Base-by-base conservation (phyloP, 1,140 invertebrate species). In the Dendrolimus kikuchii region DNA sequence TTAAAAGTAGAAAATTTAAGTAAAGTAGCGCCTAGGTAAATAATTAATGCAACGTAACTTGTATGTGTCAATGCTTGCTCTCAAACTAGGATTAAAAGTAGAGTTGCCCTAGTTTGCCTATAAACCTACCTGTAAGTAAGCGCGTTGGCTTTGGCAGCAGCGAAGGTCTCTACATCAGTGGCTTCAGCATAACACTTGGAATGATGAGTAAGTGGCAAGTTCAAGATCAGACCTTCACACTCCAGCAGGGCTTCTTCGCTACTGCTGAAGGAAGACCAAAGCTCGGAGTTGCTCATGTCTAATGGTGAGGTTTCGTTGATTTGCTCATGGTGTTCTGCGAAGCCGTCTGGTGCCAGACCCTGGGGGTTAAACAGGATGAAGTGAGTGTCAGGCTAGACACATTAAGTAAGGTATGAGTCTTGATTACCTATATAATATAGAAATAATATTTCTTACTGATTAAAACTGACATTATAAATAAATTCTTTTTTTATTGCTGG, bases 201-300 rank as follows among this genome's bases (percentile, higher is more conserved):
- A 70, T 92, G 90, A 0, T 92, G 92, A 3, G 89, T 91, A 0
- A 94, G 76, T 0, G 92, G 92, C 57, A 94, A 79, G 68, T 92
- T 93, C 5, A 93, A 75, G 54, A 95, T 91, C 23, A 95, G 77
- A 2, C 93, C 93, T 40, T 91, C 90, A 63, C 93, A 95, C 57
- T 92, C 91, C 4, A 93, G 74, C 3, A 95, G 78, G 3, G 92
- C 90, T 68, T 94, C 93, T 67, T 94, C 93, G 42, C 92, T 93
- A 60, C 78, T 81, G 8, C 92, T 93, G 79, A 94, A 95, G 0
- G 93, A 94, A 0, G 93, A 94, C 91, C 92, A 93, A 70, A 93
- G 93, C 72, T 95, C 93, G 0, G 92, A 93, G 60, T 92, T 91
- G 53, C 91, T 92, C 77, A 90, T 90, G 62, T 93, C 92, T 59